Evolutionary conservation across 2,888 invertebrate species (phyloP), one percentile per base, ranked within the genome.

Genomic region (Erannis defoliaria): DNA sequence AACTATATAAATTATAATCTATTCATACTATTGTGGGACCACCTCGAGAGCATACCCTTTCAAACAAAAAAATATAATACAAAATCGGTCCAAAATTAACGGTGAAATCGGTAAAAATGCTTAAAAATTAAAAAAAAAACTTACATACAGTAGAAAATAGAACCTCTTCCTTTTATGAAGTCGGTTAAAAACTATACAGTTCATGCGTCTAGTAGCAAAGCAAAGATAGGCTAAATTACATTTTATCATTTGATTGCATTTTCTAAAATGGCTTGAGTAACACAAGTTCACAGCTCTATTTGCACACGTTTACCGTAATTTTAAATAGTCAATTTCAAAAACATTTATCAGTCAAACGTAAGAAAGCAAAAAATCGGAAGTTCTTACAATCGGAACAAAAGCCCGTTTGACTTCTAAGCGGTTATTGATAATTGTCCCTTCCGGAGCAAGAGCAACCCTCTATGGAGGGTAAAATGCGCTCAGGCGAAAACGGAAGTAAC

Each of bases 401-500:
- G 81, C 70, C 73, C 75, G 73, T 84, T 86, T 89, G 87, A 88
- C 89, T 90, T 85, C 84, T 80, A 81, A 86, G 80, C 81, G 77
- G 79, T 85, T 89, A 88, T 85, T 86, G 85, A 85, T 84, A 86
- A 85, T 83, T 81, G 86, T 85, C 84, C 87, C 84, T 88, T 89
- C 90, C 90, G 89, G 87, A 89, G 82, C 90, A 89, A 78, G 87
- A 89, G 82, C 90, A 89, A 78, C 90, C 90, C 89, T 85, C 77
- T 69, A 67, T 71, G 71, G 76, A 79, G 90, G 90, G 90, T 88
- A 84, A 78, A 81, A 84, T 79, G 79, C 84, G 81, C 80, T 86
- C 76, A 76, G 73, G 81, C 83, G 76, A 89, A 90, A 90, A 85
- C 92, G 93, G 93, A 93, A 92, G 90, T 90, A 87, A 81, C 88